Evolutionary conservation across 2,888 invertebrate genomes (phyloP), one percentile per base, ranked within the genome.

Genomic region (Sarcophaga carnaria): DNA sequence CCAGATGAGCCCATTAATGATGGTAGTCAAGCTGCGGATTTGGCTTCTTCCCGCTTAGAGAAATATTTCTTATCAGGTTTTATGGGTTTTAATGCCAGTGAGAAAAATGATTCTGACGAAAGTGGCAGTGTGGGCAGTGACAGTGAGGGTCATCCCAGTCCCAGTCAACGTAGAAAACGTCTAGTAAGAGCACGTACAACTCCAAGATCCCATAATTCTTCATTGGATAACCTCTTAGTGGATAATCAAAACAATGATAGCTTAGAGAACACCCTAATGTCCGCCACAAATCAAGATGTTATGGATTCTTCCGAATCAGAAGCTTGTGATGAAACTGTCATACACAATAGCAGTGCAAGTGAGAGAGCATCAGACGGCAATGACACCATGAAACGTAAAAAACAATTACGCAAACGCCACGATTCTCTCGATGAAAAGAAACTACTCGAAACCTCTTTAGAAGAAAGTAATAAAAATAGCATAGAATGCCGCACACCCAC

Each of bases 81-180:
- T 90, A 96, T 97, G 95, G 97, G 97, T 2, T 97, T 97, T 90
- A 96, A 95, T 89, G 95, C 96, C 72, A 83, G 62, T 20, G 96
- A 96, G 90, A 95, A 96, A 84, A 95, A 96, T 60, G 97, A 97
- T 90, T 91, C 90, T 3, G 96, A 96, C 89, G 97, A 97, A 2
- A 96, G 96, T 47, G 97, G 97, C 2, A 97, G 97, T 90, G 98
- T 98, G 0, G 98, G 98, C 8, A 97, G 97, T 93, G 97, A 98
- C 90, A 97, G 97, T 91, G 98, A 98, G 92, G 97, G 97, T 1
- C 95, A 96, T 89, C 97, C 97, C 4, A 97, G 97, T 93, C 97
- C 97, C 0, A 97, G 97, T 91, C 97, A 97, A 92, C 94, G 97
- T 11, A 94, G 97, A 84, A 97, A 98, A 91, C 95, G 96, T 60